Conservation (phyloP, 2,113 vertebrate species). For the Puma concolor region DNA sequence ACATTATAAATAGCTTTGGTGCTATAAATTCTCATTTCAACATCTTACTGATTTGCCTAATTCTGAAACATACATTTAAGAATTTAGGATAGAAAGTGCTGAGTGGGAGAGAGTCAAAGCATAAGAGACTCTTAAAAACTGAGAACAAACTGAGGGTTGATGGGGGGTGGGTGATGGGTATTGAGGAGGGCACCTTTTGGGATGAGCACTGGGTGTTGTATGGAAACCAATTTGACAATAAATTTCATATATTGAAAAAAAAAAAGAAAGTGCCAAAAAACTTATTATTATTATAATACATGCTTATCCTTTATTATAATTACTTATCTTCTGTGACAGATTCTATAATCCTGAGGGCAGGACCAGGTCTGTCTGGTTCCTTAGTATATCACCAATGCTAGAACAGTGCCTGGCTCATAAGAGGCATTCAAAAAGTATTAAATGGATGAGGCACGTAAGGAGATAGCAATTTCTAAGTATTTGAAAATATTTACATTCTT, state of each 20-base stretch:
- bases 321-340: background rate
- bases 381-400: background rate
- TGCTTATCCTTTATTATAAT: background rate
- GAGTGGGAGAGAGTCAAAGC: too few relatives aligned
- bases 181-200: too few relatives aligned
- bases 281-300: background rate
- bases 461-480: background rate
- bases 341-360: background rate
- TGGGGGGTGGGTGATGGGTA: too few relatives aligned
- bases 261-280: background rate
- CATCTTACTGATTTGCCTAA: background rate
- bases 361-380: background rate
- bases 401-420: background rate
- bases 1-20: conserved; percentile 19
- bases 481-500: conserved; percentile 51
- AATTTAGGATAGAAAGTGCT: background rate
- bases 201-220: too few relatives aligned
- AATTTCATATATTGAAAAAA: too few relatives aligned
- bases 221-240: too few relatives aligned
- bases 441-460: background rate
- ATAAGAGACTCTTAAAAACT: too few relatives aligned
- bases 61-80: conserved; percentile 24
- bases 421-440: background rate
- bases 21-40: background rate
- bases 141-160: too few relatives aligned